A percentile compares a stretch with the other conserved stretches of the same genome.
Conservation (phyloP, 2,113 vertebrate species). For the Genyomyrus donnyi region DNA sequence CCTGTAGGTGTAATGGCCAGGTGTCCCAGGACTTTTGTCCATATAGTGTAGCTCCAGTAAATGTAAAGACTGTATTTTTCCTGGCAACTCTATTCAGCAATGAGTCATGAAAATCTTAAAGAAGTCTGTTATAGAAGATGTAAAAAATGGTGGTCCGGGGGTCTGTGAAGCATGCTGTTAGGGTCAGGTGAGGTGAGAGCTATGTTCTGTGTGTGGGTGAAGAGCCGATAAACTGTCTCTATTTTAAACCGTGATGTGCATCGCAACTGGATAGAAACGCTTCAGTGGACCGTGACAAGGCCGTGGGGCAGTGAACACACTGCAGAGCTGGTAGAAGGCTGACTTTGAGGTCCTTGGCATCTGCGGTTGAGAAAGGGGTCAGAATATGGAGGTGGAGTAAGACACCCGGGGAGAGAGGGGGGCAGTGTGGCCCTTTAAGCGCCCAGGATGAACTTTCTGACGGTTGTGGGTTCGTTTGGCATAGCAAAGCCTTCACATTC, state of each 20-base stretch:
- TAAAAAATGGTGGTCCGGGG: neutral
- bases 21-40: neutral
- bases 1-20: neutral
- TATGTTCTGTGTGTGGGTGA: neutral
- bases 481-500: neutral
- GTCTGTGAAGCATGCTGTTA: neutral
- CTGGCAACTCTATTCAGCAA: neutral
- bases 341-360: neutral
- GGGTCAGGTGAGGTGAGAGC: neutral
- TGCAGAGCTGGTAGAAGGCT: neutral
- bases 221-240: neutral
- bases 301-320: neutral
- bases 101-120: neutral
- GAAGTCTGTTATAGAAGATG: neutral
- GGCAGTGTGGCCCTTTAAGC: slow-evolving; percentile 4
- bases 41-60: neutral
- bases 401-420: neutral
- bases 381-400: neutral
- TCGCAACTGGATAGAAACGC: neutral
- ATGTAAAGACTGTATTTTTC: neutral
- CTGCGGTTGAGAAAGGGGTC: neutral
- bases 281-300: neutral
- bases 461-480: neutral
- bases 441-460: neutral
- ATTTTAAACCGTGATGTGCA: neutral